A percentile compares a stretch with the other conserved stretches of the same genome.
These are phyloP conservation scores for Rhabdornis inornatus DNA, from an alignment of 2,113 vertebrate species.

Conservation along the genomic window DNA sequence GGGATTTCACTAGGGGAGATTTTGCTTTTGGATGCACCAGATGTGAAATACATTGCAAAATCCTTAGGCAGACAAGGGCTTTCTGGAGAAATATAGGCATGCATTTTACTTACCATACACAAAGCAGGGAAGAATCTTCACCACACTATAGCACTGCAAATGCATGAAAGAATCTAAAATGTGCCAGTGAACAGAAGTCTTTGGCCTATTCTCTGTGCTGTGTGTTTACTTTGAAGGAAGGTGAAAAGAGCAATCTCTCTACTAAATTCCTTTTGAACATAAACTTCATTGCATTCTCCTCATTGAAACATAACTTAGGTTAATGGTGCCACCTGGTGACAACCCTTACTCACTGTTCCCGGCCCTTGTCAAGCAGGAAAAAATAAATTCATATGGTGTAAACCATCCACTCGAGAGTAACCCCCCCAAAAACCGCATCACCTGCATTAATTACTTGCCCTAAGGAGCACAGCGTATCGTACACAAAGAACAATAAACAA, in stretches of 20 bases:
- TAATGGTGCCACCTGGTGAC: constrained; percentile 81
- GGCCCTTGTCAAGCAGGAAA: background rate
- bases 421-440: background rate
- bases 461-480: background rate
- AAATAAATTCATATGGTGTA: background rate
- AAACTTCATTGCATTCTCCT: background rate
- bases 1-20: background rate
- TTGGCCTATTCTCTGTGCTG: background rate
- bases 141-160: background rate
- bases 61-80: background rate
- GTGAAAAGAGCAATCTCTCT: constrained; percentile 17
- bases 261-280: background rate
- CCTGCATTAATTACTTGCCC: background rate
- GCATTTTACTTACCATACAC: background rate
- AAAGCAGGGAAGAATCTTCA: background rate
- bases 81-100: background rate
- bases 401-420: background rate
- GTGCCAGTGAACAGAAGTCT: background rate
- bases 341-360: constrained; percentile 13
- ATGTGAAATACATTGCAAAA: background rate
- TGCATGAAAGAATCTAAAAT: background rate
- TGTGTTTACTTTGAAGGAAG: background rate
- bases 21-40: background rate
- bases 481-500: background rate
- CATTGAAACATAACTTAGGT: constrained; percentile 61